phyloP scores from a whole-genome alignment of 1,140 invertebrate species.

The Drosophila pectinifera region DNA sequence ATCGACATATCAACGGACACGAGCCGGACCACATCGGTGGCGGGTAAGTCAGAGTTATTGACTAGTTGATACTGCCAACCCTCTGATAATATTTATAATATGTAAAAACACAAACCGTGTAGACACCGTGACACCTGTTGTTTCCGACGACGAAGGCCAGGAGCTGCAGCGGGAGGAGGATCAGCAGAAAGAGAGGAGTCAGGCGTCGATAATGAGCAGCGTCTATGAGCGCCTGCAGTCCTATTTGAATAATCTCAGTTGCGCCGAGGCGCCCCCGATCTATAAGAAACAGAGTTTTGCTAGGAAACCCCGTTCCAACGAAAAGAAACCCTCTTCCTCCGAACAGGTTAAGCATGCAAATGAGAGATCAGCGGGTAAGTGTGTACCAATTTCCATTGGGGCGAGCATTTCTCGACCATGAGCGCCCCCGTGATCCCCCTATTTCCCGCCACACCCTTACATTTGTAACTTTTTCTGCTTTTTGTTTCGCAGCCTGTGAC shows the following conservation, averaged over 20 bases:
- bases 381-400: slow-evolving; percentile 30
- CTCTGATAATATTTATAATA: slow-evolving; percentile 81
- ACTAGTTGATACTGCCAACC: slow-evolving; percentile 81
- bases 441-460: slow-evolving; percentile 13
- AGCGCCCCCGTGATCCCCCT: slow-evolving; percentile 1
- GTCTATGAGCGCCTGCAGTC: slow-evolving; percentile 51
- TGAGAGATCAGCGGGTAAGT: slow-evolving; percentile 63
- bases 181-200: slow-evolving; percentile 5
- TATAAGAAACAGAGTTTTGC: slow-evolving; percentile 49
- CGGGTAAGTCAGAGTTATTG: slow-evolving; percentile 65
- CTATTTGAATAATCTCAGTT: slow-evolving; percentile 67
- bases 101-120: slow-evolving; percentile 75
- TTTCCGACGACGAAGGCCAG: slow-evolving; percentile 68
- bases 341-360: slow-evolving; percentile 50
- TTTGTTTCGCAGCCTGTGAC: slow-evolving; percentile 56
- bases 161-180: slow-evolving; percentile 18
- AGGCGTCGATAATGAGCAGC: slow-evolving; percentile 8
- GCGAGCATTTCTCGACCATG: slow-evolving; percentile 13
- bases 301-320: slow-evolving; percentile 52
- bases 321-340: slow-evolving; percentile 53
- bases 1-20: slow-evolving; percentile 73
- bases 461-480: slow-evolving; percentile 58
- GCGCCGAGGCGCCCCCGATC: slow-evolving; percentile 61
- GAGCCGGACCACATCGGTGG: slow-evolving; percentile 53
- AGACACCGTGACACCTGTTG: slow-evolving; percentile 80